Conservation (phyloP, 1,140 invertebrate species). For the Brachionus koreanus region DNA sequence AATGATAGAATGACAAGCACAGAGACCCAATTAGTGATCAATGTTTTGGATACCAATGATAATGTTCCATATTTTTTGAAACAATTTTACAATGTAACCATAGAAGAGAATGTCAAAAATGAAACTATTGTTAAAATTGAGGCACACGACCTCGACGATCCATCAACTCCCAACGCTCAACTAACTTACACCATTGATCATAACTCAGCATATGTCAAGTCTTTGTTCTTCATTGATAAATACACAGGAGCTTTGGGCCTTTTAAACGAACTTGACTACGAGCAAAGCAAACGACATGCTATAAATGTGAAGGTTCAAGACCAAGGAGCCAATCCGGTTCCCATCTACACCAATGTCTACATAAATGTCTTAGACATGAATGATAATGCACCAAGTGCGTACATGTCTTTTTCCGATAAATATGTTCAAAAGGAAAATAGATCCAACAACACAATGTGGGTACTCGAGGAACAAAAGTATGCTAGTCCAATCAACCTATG, state of each 20-base stretch:
- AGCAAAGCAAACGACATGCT: neutral
- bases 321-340: slow-evolving; percentile 25
- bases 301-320: slow-evolving; percentile 13
- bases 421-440: slow-evolving; percentile 8
- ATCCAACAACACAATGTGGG: neutral
- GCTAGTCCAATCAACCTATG: neutral
- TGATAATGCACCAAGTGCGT: slow-evolving; percentile 3
- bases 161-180: neutral
- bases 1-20: neutral
- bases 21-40: neutral
- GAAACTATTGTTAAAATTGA: neutral
- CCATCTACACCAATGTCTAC: neutral
- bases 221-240: neutral
- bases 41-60: slow-evolving; percentile 36
- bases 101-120: neutral
- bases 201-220: neutral
- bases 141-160: slow-evolving; percentile 2
- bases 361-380: slow-evolving; percentile 15
- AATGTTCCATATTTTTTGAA: slow-evolving; percentile 8
- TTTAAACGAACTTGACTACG: neutral
- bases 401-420: neutral
- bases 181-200: neutral
- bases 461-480: neutral
- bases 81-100: slow-evolving; percentile 3
- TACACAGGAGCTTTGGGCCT: neutral